Evolutionary conservation across 2,113 vertebrate species (phyloP).

Genomic region (Passer montanus): DNA sequence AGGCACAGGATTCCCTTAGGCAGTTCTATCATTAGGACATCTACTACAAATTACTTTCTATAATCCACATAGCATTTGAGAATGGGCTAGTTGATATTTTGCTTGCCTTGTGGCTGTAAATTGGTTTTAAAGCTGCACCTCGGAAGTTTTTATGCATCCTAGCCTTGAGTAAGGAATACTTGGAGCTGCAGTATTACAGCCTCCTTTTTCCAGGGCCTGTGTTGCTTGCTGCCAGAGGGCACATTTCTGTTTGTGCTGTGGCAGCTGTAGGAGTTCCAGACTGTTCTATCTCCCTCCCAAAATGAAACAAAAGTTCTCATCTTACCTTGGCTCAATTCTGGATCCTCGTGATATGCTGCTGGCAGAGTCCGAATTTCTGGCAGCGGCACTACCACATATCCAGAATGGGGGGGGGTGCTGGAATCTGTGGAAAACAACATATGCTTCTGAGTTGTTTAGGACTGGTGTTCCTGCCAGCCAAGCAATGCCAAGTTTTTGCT

Average conservation of each 20-base stretch:
- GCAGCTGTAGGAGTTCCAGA: not conserved
- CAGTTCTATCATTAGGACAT: not conserved
- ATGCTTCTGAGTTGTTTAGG: not conserved
- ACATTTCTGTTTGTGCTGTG: not conserved
- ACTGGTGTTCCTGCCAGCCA: not conserved
- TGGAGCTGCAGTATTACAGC: not conserved
- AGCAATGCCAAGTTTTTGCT: not conserved
- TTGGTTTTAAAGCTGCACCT: not conserved
- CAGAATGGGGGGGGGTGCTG: not conserved
- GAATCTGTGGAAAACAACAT: not conserved
- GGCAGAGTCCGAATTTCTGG: not conserved
- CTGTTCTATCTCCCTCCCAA: not conserved
- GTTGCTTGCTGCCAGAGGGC: not conserved
- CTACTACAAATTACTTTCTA: not conserved
- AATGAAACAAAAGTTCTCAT: not conserved
- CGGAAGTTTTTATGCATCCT: not conserved
- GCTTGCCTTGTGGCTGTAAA: not conserved
- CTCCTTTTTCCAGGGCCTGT: not conserved
- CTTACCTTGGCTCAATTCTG: not conserved
- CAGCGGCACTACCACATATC: rapidly evolving
- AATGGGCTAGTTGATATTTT: not conserved
- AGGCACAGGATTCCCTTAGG: not conserved
- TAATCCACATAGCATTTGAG: not conserved
- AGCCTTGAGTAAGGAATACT: not conserved
- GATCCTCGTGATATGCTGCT: not conserved